Evolutionary conservation across 2,797 vertebrate species (phyloP), one percentile per base, ranked within the genome.

Genomic region (Alosa sapidissima): DNA sequence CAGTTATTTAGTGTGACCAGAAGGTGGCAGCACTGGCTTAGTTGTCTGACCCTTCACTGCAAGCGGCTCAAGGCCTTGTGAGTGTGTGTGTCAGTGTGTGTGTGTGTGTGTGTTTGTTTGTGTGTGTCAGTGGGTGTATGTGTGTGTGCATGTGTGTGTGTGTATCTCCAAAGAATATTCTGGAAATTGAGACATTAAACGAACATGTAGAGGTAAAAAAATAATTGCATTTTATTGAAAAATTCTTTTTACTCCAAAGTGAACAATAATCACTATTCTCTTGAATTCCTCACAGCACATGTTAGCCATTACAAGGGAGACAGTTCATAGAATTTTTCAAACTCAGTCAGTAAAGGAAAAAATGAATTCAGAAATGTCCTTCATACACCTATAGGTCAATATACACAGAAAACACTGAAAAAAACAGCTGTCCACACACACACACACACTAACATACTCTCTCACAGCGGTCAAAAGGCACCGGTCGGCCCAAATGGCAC

Each of bases 1-100:
- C 89, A 92, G 89, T 89, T 90, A 6, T 89, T 72, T 0, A 0
- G 2, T 0, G 0, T 0, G 0, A 47, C 91, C 95, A 94, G 89
- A 55, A 16, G 94, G 91, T 89, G 94, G 95, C 92, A 94, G 92
- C 90, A 91, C 87, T 33, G 19, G 48, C 89, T 81, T 84, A 85
- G 2, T 86, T 82, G 90, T 87, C 19, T 52, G 81, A 21, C 82
- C 41, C 36, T 78, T 7, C 16, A 47, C 41, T 47, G 72, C 16
- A 78, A 47, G 68, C 0, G 36, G 11, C 13, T 75, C 68, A 75
- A 75, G 36, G 41, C 21, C 16, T 78, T 45, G 16, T 19, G 16
- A 9, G 72, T 7, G 72, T 45, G 68, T 33, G 6, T 33, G 65
- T 72, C 28, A 14, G 65, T 36, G 28, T 72, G 62, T 3, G 65